phyloP scores from a whole-genome alignment of 2,113 vertebrate genomes.

The Nyctereutes procyonoides region DNA sequence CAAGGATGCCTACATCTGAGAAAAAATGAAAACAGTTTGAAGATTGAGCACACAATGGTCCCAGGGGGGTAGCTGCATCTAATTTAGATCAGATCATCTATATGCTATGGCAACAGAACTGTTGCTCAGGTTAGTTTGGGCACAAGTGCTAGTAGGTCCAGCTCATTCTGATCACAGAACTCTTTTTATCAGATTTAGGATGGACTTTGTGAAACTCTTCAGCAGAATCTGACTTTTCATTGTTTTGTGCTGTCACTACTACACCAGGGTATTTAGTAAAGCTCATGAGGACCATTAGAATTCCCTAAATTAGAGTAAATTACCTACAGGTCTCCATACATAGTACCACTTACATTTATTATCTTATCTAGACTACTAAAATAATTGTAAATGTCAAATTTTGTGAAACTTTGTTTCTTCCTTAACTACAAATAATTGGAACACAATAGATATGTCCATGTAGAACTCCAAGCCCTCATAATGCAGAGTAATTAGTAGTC shows the following conservation, averaged over 20 bases:
- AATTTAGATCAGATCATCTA: not conserved
- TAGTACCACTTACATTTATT: not conserved
- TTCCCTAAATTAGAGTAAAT: not conserved
- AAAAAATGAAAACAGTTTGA: constrained; percentile 42
- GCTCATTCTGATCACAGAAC: not conserved
- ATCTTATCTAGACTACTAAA: not conserved
- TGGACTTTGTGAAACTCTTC: not conserved
- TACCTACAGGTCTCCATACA: not conserved
- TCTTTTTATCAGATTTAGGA: not conserved
- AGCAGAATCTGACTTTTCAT: not conserved
- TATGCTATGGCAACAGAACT: not conserved
- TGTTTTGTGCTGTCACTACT: not conserved
- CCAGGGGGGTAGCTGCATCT: not conserved
- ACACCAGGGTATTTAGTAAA: not conserved
- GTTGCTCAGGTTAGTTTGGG: not conserved
- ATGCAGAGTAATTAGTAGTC: constrained; percentile 5
- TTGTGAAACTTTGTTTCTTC: not conserved
- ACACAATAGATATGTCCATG: not conserved
- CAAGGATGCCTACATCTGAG: constrained; percentile 49
- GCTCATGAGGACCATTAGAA: not conserved
- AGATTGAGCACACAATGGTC: not conserved
- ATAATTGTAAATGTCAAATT: not conserved
- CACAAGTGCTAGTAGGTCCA: not conserved
- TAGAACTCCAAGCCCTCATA: not conserved
- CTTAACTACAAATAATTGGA: not conserved